Evolutionary conservation across 2,888 invertebrate genomes (phyloP).

Genomic region (Myathropa florea): DNA sequence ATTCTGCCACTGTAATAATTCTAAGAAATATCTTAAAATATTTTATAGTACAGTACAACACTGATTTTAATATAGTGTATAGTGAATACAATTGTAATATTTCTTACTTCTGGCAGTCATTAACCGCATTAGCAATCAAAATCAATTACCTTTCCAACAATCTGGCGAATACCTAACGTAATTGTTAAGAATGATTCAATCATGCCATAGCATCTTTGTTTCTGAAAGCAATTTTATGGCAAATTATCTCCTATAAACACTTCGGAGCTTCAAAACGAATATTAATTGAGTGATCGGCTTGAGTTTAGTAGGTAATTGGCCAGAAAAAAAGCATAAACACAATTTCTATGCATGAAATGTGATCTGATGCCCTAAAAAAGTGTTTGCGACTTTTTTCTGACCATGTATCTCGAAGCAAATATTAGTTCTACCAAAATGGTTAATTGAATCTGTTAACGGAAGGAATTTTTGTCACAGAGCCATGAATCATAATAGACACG

Average conservation of each 20-base stretch:
- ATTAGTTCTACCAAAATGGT: conserved; percentile 8
- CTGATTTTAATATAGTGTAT: background rate
- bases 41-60: background rate
- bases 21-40: background rate
- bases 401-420: background rate
- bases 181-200: conserved; percentile 12
- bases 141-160: background rate
- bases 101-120: conserved; percentile 10
- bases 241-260: conserved; percentile 35
- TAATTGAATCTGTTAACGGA: conserved; percentile 23
- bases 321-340: conserved; percentile 16
- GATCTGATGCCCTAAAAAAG: conserved; percentile 4
- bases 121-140: conserved; percentile 20
- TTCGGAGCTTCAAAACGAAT: conserved; percentile 15
- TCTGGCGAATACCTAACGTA: background rate
- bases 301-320: background rate
- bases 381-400: conserved; percentile 5
- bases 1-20: background rate
- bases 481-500: background rate
- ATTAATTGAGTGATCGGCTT: conserved; percentile 17
- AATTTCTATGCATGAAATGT: conserved; percentile 9
- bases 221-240: conserved; percentile 36
- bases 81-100: background rate
- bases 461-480: background rate
- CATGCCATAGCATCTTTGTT: background rate